A percentile compares a stretch with the other conserved stretches of the same genome.
phyloP scores from a whole-genome alignment of 1,140 invertebrate species.

The Cephus cinctus region DNA sequence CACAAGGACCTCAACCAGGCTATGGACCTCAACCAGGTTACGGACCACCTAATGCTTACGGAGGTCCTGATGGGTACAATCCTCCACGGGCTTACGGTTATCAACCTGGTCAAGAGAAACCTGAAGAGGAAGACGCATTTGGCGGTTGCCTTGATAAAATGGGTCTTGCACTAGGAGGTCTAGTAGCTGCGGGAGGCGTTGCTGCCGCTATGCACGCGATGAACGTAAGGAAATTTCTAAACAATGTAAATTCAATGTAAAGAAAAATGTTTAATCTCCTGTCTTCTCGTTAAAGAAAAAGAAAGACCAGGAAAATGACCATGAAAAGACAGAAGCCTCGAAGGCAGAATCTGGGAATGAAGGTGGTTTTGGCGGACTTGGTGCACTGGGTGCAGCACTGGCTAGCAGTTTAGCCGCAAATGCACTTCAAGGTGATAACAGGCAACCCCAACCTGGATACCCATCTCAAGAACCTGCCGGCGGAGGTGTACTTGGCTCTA shows the following conservation, averaged over 20 bases:
- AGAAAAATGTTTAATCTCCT: constrained; percentile 8
- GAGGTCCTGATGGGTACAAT: constrained; percentile 21
- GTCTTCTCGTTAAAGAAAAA: constrained; percentile 36
- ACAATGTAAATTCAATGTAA: neutral
- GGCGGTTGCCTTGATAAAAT: constrained; percentile 45
- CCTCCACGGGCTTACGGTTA: constrained; percentile 24
- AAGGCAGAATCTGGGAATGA: constrained; percentile 39
- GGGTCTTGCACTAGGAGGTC: constrained; percentile 46
- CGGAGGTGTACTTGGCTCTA: constrained; percentile 44
- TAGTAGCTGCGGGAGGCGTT: constrained; percentile 49
- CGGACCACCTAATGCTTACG: constrained; percentile 18
- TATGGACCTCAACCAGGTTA: constrained; percentile 21
- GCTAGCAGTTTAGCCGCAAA: constrained; percentile 45
- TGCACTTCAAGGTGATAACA: constrained; percentile 35
- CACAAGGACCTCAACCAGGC: constrained; percentile 24
- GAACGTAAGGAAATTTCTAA: constrained; percentile 27
- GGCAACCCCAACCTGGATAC: constrained; percentile 37
- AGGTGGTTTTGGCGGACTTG: constrained; percentile 41
- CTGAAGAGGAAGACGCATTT: constrained; percentile 40
- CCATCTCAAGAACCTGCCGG: constrained; percentile 29
- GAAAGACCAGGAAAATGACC: constrained; percentile 32
- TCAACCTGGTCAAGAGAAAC: constrained; percentile 31
- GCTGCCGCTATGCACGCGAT: constrained; percentile 47
- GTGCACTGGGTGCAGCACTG: constrained; percentile 44
- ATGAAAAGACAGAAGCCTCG: constrained; percentile 39